Percentiles rank a stretch among this genome's conserved stretches.
Conservation (phyloP, 2,113 vertebrate genomes). For the Saguinus imperator region DNA sequence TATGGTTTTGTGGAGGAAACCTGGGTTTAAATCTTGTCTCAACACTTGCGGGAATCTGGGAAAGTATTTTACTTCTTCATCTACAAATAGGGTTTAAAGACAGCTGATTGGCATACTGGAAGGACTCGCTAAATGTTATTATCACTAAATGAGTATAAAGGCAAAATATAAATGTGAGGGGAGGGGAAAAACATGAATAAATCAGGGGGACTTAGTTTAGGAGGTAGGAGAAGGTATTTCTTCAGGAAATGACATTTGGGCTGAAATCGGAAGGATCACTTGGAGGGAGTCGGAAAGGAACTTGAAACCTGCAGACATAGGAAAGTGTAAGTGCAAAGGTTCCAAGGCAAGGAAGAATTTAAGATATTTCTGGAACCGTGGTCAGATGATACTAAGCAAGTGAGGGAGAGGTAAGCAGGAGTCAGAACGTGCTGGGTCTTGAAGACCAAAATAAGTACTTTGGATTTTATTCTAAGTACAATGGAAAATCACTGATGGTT, state of each 20-base stretch:
- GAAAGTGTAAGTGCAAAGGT: background rate
- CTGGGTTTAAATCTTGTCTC: background rate
- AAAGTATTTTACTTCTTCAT: conserved; percentile 9
- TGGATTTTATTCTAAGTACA: conserved; percentile 19
- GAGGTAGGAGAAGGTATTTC: background rate
- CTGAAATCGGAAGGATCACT: background rate
- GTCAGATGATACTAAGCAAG: background rate
- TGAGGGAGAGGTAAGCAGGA: background rate
- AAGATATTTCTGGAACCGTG: background rate
- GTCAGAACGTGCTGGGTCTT: background rate
- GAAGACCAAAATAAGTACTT: conserved; percentile 4
- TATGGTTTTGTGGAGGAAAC: background rate
- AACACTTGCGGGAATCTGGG: background rate
- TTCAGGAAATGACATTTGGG: conserved; percentile 41
- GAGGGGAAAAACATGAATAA: background rate
- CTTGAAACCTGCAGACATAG: background rate
- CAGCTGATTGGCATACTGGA: background rate
- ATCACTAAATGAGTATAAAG: conserved; percentile 14
- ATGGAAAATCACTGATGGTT: conserved; percentile 33
- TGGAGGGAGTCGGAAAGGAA: background rate
- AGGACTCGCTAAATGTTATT: background rate
- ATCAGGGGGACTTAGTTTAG: background rate
- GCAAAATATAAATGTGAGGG: background rate
- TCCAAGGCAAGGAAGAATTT: background rate
- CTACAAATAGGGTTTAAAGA: background rate